phyloP scores from a whole-genome alignment of 2,113 vertebrate genomes.

The Sinosuthora webbiana region DNA sequence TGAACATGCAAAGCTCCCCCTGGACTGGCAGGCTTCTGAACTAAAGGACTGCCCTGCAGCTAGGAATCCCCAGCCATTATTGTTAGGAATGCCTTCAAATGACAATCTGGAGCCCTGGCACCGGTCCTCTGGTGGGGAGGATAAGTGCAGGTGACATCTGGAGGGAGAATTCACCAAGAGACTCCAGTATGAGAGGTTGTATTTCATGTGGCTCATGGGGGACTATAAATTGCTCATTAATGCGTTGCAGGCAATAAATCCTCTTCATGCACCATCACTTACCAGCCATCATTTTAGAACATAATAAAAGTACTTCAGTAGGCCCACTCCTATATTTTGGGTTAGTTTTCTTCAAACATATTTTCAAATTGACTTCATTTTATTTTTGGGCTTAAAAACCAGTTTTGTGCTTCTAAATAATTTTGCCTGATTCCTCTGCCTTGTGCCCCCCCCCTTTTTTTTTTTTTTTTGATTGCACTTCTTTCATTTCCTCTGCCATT shows the following conservation, averaged over 20 bases:
- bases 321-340: background rate
- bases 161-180: conserved; percentile 7
- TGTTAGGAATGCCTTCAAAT: conserved; percentile 25
- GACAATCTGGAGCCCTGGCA: conserved; percentile 51
- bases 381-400: background rate
- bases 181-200: background rate
- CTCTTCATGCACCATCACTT: background rate
- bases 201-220: background rate
- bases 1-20: background rate
- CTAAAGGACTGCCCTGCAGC: background rate
- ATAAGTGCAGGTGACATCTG: conserved; percentile 44
- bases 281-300: background rate
- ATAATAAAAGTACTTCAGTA: background rate
- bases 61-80: background rate
- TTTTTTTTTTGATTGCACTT: background rate
- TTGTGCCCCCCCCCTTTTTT: no score
- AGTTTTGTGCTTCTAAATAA: background rate
- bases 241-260: conserved; percentile 22
- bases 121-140: accelerated
- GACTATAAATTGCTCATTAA: conserved; percentile 38
- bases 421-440: background rate
- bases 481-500: background rate
- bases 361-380: background rate
- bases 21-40: background rate
- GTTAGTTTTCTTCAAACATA: background rate